Percentiles rank a stretch among this genome's conserved stretches.
Conservation (phyloP, 1,140 invertebrate species). For the Glossosoma conforme region DNA sequence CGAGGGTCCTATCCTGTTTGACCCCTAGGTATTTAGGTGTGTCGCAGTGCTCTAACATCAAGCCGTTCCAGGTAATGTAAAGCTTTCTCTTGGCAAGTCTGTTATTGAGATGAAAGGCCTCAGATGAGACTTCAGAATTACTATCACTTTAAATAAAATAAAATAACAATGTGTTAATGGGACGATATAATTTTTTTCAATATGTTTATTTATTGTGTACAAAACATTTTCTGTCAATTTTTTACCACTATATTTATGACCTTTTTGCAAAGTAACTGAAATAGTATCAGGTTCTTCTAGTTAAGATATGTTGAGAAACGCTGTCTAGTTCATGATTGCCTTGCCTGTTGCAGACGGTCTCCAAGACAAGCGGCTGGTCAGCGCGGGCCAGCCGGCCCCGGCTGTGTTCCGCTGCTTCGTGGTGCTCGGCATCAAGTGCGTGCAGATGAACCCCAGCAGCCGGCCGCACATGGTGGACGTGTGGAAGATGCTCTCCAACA, state of each 20-base stretch:
- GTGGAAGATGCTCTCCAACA: constrained; percentile 14
- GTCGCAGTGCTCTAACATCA: no score
- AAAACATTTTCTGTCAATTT: not conserved
- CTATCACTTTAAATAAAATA: no score
- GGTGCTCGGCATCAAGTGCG: constrained; percentile 25
- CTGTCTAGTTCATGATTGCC: no score
- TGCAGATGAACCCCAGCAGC: constrained; percentile 9
- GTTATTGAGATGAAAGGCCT: no score
- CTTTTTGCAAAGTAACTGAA: not conserved
- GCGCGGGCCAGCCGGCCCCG: constrained; percentile 9
- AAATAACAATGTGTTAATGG: not conserved
- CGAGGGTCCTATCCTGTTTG: no score
- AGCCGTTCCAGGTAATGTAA: no score
- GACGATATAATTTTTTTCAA: not conserved
- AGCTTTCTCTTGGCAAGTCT: no score
- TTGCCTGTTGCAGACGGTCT: constrained; percentile 21
- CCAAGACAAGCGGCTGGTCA: constrained; percentile 19
- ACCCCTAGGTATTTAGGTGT: no score
- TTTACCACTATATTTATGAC: not conserved
- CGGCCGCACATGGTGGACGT: constrained; percentile 25
- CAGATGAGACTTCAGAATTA: no score
- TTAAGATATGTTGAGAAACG: no score
- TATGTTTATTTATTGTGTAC: not conserved
- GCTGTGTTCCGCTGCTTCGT: constrained; percentile 17
- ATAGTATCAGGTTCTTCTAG: no score